Percentiles rank a stretch among this genome's conserved stretches.
phyloP scores from a whole-genome alignment of 2,888 invertebrate species.

The Pegoplata infirma region DNA sequence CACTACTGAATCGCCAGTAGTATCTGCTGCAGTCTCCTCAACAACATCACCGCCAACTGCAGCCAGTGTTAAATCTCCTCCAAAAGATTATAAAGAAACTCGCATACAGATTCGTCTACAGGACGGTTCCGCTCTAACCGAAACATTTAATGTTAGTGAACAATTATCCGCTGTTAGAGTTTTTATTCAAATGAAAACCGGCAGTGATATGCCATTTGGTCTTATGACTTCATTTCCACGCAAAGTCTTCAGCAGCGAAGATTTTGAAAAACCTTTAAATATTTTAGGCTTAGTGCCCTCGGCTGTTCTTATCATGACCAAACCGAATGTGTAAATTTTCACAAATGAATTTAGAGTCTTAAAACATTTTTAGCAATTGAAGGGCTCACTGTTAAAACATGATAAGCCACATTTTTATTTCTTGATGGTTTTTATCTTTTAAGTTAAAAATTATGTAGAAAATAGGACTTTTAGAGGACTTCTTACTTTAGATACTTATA shows the following conservation, averaged over 20 bases:
- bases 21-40: constrained; percentile 70
- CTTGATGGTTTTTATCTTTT: too few species aligned
- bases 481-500: too few species aligned
- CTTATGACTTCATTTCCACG: constrained; percentile 95
- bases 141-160: constrained; percentile 91
- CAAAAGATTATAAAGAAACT: constrained; percentile 84
- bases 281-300: constrained; percentile 91
- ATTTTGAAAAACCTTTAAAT: constrained; percentile 92
- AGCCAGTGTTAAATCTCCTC: constrained; percentile 64
- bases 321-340: constrained; percentile 72
- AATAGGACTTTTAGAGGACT: too few species aligned
- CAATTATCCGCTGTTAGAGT: constrained; percentile 93
- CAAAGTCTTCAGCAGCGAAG: constrained; percentile 90
- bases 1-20: constrained; percentile 61
- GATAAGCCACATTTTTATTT: too few species aligned
- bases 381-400: too few species aligned
- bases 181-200: constrained; percentile 89
- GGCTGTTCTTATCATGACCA: constrained; percentile 88
- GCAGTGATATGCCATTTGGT: constrained; percentile 86
- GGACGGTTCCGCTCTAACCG: constrained; percentile 85
- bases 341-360: background rate
- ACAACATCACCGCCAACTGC: constrained; percentile 66
- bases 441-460: too few species aligned
- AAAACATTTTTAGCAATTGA: too few species aligned
- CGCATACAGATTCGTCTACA: constrained; percentile 88